Conservation (phyloP, 2,797 vertebrate genomes). For the Diglossa cyanea region DNA sequence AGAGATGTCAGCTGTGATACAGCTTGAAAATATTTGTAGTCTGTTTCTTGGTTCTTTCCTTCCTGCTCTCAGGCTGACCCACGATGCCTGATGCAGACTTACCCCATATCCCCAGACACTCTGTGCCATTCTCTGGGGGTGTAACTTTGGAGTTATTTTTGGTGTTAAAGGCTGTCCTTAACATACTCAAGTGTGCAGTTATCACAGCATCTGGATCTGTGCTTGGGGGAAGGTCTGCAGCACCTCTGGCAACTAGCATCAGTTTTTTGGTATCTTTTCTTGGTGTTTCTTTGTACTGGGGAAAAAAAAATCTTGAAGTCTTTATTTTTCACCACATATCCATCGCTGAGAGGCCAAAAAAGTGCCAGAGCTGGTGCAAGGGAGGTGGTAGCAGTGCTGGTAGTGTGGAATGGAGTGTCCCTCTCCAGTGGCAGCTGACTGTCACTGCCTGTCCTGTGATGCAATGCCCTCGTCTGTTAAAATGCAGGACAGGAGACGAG, state of each 20-base stretch:
- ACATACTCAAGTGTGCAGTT: not conserved
- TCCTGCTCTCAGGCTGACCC: not conserved
- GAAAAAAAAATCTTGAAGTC: not conserved
- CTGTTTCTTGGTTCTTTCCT: not conserved
- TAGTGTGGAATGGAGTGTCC: not conserved
- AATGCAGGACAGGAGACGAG: not conserved
- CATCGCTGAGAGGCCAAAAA: not conserved
- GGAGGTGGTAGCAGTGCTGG: not conserved
- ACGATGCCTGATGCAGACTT: fast-evolving
- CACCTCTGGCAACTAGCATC: not conserved
- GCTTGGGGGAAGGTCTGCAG: not conserved
- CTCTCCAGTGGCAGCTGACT: not conserved
- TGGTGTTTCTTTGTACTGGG: not conserved
- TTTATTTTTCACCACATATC: not conserved
- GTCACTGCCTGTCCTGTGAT: not conserved
- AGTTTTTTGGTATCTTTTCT: not conserved
- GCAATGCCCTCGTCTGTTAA: fast-evolving
- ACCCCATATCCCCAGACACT: fast-evolving
- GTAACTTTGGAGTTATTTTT: not conserved
- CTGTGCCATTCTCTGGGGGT: not conserved
- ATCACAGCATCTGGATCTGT: fast-evolving
- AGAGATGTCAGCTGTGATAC: not conserved
- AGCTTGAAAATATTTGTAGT: not conserved
- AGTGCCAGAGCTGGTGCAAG: not conserved
- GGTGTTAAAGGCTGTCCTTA: not conserved